Conservation (phyloP, 2,113 vertebrate genomes). For the Ceuthmochares aereus region DNA sequence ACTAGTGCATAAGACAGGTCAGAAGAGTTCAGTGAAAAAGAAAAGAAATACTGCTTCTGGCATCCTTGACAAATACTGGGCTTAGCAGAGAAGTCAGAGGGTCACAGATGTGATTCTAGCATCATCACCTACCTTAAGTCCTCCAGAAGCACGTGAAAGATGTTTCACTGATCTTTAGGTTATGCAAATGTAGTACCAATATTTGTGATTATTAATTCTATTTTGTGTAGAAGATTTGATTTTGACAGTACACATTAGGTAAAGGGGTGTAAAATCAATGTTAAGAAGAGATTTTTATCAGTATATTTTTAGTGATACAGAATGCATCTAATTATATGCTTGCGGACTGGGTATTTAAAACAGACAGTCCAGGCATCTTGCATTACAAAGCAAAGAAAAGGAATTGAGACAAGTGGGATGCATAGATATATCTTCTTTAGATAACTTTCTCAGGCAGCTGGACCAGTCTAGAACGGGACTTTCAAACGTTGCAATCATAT, state of each 20-base stretch:
- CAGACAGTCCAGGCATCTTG: neutral
- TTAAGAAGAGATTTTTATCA: neutral
- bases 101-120: neutral
- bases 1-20: neutral
- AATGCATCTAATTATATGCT: neutral
- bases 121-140: neutral
- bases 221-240: neutral
- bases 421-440: neutral
- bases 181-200: neutral
- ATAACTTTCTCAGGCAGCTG: neutral
- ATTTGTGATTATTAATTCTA: neutral
- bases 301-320: neutral
- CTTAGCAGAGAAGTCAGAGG: neutral
- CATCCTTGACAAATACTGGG: neutral
- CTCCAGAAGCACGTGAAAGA: neutral
- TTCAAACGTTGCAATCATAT: constrained; percentile 28
- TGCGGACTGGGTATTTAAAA: neutral
- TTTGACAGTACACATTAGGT: neutral
- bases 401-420: neutral
- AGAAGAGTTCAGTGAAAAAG: neutral
- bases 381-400: neutral
- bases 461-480: neutral
- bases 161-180: neutral
- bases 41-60: neutral
- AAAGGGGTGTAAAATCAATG: neutral